Evolutionary conservation across 35 echinoderm and acorn worm species (phyloP), one percentile per base, ranked within the genome.

Genomic region (Eucidaris tribuloides): DNA sequence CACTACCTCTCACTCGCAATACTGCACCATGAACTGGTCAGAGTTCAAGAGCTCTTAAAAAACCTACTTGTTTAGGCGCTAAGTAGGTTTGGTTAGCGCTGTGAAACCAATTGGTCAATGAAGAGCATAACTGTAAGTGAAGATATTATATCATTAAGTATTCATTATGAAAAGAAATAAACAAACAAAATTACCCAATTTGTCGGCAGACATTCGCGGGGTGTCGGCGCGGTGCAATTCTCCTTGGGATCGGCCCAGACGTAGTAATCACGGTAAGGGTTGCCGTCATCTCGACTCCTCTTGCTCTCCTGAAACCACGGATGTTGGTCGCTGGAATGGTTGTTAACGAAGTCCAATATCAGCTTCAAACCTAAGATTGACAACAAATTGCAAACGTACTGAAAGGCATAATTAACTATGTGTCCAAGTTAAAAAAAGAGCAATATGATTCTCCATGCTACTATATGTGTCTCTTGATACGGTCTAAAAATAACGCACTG

Each of bases 241-340:
- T 50, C 61, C 27, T 78, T 94, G 0, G 92, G 92, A 45, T 99
- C 87, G 13, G 65, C 30, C 96, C 96, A 99, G 42, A 93, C 89
- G 62, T 99, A 99, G 72, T 87, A 99, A 66, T 99, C 84, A 32
- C 86, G 72, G 45, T 99, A 87, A 7, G 55, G 55, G 55, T 90
- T 93, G 39, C 25, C 57, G 7, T 58, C 19, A 29, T 99, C 78
- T 33, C 87, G 65, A 40, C 23, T 88, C 55, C 55, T 61, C 29
- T 39, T 83, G 54, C 91, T 93, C 18, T 81, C 60, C 3, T 62
- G 22, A 49, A 99, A 99, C 96, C 96, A 99, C 15, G 56, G 50
- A 76, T 99, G 96, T 57, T 91, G 38, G n/a, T 99, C 82, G 31
- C 96, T 99, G 13, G 96, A 93, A 76, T 99, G 96, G 56, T 99